These are phyloP conservation scores for Muscina levida DNA, from an alignment of 2,888 invertebrate genomes.

Conservation along the genomic window DNA sequence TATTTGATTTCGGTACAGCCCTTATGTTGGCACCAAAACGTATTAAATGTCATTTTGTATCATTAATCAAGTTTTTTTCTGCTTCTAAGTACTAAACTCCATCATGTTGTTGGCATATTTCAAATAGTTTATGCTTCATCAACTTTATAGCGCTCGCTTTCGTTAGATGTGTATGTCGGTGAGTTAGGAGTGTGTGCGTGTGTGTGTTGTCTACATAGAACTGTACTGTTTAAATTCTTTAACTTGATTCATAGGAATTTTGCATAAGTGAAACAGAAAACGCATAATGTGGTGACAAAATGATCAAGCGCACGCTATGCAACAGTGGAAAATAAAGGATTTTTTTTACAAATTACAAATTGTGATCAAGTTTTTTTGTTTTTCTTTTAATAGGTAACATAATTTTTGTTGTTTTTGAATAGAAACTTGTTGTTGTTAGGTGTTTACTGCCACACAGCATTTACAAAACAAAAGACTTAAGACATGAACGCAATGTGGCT, in stretches of 20 bases:
- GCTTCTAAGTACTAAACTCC: slow-evolving; percentile 28
- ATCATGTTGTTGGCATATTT: slow-evolving; percentile 44
- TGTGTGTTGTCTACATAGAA: too few relatives aligned
- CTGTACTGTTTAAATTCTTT: slow-evolving; percentile 1
- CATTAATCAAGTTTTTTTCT: slow-evolving; percentile 48
- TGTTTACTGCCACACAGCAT: neutral
- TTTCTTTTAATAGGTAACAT: too few relatives aligned
- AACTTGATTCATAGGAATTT: slow-evolving; percentile 9
- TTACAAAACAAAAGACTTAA: slow-evolving; percentile 31
- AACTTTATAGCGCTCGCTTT: slow-evolving; percentile 28
- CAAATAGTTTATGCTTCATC: slow-evolving; percentile 62
- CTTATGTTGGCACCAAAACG: slow-evolving; percentile 33
- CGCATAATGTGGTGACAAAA: neutral
- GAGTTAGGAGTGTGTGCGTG: neutral
- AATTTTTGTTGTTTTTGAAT: neutral
- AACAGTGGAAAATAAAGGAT: neutral
- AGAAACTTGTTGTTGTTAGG: neutral
- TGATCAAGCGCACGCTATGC: neutral
- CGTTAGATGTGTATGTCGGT: neutral
- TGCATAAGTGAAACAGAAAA: neutral
- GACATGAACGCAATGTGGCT: slow-evolving; percentile 5
- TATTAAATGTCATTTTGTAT: slow-evolving; percentile 61
- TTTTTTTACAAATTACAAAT: neutral
- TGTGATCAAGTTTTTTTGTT: slow-evolving; percentile 6
- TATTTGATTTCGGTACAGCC: slow-evolving; percentile 6